These are phyloP conservation scores for Ptychoptera albimana DNA, from an alignment of 2,888 invertebrate genomes.

Conservation along the genomic window DNA sequence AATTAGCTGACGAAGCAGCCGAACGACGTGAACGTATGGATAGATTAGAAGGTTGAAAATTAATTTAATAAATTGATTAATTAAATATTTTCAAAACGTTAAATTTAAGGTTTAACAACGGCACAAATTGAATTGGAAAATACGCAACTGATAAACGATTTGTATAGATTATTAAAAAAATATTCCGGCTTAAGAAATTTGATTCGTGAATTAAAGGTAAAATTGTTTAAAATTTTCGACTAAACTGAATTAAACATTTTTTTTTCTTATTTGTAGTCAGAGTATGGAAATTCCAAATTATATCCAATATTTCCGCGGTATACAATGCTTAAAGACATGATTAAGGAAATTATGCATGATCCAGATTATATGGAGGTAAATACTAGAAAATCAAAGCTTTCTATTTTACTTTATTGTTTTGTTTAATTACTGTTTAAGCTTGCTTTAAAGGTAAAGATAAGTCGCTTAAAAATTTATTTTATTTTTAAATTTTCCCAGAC, in stretches of 20 bases:
- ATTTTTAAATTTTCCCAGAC: too few species aligned
- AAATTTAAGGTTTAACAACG: conserved; percentile 72
- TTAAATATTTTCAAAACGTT: background rate
- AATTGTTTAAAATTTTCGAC: background rate
- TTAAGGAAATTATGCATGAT: conserved; percentile 87
- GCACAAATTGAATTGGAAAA: conserved; percentile 87
- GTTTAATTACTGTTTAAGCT: too few species aligned
- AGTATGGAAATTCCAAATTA: conserved; percentile 81
- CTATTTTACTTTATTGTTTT: too few species aligned
- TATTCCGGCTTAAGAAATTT: conserved; percentile 79
- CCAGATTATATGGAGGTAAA: conserved; percentile 90
- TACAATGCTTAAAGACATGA: conserved; percentile 93
- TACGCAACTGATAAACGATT: conserved; percentile 84
- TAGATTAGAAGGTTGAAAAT: conserved; percentile 56
- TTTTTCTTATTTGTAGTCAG: conserved; percentile 43
- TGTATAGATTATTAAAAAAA: conserved; percentile 81
- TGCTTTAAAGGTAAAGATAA: too few species aligned
- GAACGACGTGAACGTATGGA: conserved; percentile 72
- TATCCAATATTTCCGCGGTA: conserved; percentile 91
- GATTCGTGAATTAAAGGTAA: conserved; percentile 73
- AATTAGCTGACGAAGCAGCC: conserved; percentile 73
- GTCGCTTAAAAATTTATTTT: too few species aligned
- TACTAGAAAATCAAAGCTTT: too few species aligned
- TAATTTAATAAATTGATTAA: conserved; percentile 9
- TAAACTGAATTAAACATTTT: background rate